A percentile compares a stretch with the other conserved stretches of the same genome.
phyloP scores from a whole-genome alignment of 2,113 vertebrate species.

The Gulo gulo region DNA sequence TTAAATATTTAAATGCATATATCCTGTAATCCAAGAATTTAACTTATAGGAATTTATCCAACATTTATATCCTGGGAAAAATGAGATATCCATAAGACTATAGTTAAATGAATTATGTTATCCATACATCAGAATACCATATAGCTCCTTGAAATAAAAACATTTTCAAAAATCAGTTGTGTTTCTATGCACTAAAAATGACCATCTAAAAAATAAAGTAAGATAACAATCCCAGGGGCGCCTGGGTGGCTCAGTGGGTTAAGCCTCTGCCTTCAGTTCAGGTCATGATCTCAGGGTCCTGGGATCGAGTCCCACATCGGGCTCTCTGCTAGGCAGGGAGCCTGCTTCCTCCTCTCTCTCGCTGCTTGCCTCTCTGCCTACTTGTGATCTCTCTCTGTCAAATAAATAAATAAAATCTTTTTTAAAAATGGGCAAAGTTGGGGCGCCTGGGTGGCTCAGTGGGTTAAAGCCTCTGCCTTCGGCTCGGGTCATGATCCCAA shows the following conservation, averaged over 20 bases:
- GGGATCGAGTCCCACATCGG: too few relatives aligned
- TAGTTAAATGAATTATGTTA: neutral
- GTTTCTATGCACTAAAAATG: neutral
- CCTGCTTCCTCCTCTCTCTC: too few relatives aligned
- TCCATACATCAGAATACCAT: neutral
- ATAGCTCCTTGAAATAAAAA: neutral
- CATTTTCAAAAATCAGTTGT: neutral
- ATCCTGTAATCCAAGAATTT: slow-evolving; percentile 15
- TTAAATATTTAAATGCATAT: neutral
- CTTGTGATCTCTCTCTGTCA: too few relatives aligned
- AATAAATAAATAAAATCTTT: too few relatives aligned
- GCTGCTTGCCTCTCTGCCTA: too few relatives aligned
- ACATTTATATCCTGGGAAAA: neutral
- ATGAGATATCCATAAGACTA: neutral
- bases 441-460: too few relatives aligned
- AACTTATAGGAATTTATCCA: neutral
- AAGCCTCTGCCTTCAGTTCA: too few relatives aligned
- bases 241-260: too few relatives aligned
- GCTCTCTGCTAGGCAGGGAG: too few relatives aligned
- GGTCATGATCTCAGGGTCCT: too few relatives aligned
- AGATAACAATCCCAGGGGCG: neutral
- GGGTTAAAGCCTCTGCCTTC: too few relatives aligned
- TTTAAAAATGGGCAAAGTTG: neutral
- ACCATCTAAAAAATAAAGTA: neutral
- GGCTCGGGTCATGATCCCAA: too few relatives aligned